Conservation (phyloP, 2,888 invertebrate species). For the Morinoia aosen region DNA sequence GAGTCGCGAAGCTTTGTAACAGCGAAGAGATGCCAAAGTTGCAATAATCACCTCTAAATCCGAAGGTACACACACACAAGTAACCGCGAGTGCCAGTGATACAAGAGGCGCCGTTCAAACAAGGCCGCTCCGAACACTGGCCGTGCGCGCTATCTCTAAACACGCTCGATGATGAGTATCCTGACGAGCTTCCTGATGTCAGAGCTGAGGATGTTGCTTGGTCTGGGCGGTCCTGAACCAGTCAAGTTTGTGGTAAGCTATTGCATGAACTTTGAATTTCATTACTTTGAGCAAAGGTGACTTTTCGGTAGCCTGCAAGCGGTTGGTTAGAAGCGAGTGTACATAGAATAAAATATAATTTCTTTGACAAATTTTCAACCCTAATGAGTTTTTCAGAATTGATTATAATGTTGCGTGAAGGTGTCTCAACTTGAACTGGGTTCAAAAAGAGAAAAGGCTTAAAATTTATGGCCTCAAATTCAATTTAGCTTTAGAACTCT, state of each 20-base stretch:
- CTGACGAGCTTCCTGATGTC: slow-evolving; percentile 16
- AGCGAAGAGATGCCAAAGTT: neutral
- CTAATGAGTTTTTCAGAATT: too few relatives aligned
- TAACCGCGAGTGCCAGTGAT: slow-evolving; percentile 57
- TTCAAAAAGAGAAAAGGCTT: too few relatives aligned
- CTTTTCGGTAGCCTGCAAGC: neutral
- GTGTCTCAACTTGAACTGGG: too few relatives aligned
- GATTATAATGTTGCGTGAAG: too few relatives aligned
- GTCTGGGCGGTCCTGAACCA: neutral
- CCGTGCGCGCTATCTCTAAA: slow-evolving; percentile 42
- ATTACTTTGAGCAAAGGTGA: neutral
- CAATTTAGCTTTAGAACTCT: too few relatives aligned
- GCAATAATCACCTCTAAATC: slow-evolving; percentile 60
- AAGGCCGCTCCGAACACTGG: slow-evolving; percentile 57
- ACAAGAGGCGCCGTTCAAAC: slow-evolving; percentile 62
- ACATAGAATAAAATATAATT: too few relatives aligned
- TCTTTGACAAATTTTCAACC: too few relatives aligned
- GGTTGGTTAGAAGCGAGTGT: neutral
- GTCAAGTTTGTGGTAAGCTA: neutral
- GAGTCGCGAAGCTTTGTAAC: neutral
- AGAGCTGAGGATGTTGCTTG: neutral
- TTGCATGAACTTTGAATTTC: neutral
- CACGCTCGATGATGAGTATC: slow-evolving; percentile 39
- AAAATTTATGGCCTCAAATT: too few relatives aligned
- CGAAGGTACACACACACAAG: slow-evolving; percentile 62